These are phyloP conservation scores for Pollenia amentaria DNA, from an alignment of 2,888 invertebrate genomes.

Conservation along the genomic window DNA sequence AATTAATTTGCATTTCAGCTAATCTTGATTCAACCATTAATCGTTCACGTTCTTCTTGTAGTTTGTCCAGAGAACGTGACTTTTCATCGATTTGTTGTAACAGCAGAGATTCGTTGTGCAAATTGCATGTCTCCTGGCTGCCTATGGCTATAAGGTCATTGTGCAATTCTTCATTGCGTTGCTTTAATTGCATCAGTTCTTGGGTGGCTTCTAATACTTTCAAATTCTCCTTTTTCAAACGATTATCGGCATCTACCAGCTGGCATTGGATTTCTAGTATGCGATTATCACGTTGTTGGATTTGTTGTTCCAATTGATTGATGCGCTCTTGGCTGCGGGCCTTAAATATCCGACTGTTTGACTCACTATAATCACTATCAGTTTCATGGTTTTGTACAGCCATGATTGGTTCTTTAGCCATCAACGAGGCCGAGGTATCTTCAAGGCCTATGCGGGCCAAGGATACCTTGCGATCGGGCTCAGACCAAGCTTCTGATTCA, in stretches of 20 bases:
- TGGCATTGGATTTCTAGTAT: conserved; percentile 83
- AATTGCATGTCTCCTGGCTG: conserved; percentile 74
- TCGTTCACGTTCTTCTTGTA: conserved; percentile 83
- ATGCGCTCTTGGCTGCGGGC: conserved; percentile 84
- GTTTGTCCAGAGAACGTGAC: conserved; percentile 80
- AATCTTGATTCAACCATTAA: conserved; percentile 80
- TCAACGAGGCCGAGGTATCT: conserved; percentile 81
- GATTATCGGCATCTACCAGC: conserved; percentile 83
- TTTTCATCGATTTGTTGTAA: conserved; percentile 80
- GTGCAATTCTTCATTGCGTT: conserved; percentile 79
- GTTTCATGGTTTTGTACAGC: conserved; percentile 77
- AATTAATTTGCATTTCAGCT: conserved; percentile 80
- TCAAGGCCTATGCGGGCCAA: conserved; percentile 91
- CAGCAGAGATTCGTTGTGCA: conserved; percentile 75
- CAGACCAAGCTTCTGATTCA: conserved; percentile 95
- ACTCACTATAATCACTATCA: conserved; percentile 81
- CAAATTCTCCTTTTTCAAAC: conserved; percentile 81
- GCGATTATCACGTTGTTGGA: conserved; percentile 84
- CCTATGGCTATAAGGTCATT: conserved; percentile 79
- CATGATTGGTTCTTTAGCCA: conserved; percentile 74
- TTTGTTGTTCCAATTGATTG: conserved; percentile 83
- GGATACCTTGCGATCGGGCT: conserved; percentile 93
- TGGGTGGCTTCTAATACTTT: conserved; percentile 79
- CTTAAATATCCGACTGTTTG: conserved; percentile 78
- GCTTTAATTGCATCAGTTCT: conserved; percentile 79